Percentiles rank a stretch among this genome's conserved stretches.
phyloP scores from a whole-genome alignment of 2,888 invertebrate species.

The Theretra japonica region DNA sequence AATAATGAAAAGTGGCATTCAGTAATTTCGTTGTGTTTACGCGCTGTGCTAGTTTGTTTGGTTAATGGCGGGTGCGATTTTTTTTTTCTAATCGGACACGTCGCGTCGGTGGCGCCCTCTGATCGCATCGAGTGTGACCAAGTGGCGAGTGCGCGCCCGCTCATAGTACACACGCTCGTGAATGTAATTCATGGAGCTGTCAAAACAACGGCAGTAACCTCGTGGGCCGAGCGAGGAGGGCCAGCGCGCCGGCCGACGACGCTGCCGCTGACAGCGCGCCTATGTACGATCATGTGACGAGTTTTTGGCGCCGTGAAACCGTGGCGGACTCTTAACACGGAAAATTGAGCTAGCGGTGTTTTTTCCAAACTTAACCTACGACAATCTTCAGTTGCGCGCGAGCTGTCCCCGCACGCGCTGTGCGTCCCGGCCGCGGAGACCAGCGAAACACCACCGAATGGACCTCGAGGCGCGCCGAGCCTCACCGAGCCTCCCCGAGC shows the following conservation, averaged over 20 bases:
- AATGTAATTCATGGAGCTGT: conserved; percentile 66
- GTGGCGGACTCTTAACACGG: conserved; percentile 65
- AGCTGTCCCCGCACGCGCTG: conserved; percentile 75
- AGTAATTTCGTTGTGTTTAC: conserved; percentile 84
- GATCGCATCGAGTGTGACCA: conserved; percentile 35
- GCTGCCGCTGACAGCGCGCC: conserved; percentile 35
- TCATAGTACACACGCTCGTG: conserved; percentile 56
- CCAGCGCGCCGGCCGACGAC: conserved; percentile 14
- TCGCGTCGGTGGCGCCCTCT: conserved; percentile 70
- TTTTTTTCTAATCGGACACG: conserved; percentile 48
- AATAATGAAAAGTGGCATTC: conserved; percentile 84
- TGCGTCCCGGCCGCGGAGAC: conserved; percentile 63
- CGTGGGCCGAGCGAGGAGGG: conserved; percentile 48
- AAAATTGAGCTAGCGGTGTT: conserved; percentile 80
- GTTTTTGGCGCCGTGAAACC: conserved; percentile 68
- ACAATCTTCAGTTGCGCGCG: conserved; percentile 83
- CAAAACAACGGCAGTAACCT: conserved; percentile 70
- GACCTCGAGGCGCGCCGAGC: conserved; percentile 57
- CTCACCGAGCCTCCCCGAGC: conserved; percentile 63
- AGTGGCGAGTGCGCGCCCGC: conserved; percentile 51
- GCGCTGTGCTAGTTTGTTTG: conserved; percentile 81
- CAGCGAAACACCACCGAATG: conserved; percentile 70
- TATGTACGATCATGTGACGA: conserved; percentile 38
- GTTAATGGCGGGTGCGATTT: conserved; percentile 59
- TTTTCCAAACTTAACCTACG: conserved; percentile 82